Percentiles rank a stretch among this genome's conserved stretches.
These are phyloP conservation scores for Dendrocincla fuliginosa DNA, from an alignment of 2,797 vertebrate species.

Conservation along the genomic window DNA sequence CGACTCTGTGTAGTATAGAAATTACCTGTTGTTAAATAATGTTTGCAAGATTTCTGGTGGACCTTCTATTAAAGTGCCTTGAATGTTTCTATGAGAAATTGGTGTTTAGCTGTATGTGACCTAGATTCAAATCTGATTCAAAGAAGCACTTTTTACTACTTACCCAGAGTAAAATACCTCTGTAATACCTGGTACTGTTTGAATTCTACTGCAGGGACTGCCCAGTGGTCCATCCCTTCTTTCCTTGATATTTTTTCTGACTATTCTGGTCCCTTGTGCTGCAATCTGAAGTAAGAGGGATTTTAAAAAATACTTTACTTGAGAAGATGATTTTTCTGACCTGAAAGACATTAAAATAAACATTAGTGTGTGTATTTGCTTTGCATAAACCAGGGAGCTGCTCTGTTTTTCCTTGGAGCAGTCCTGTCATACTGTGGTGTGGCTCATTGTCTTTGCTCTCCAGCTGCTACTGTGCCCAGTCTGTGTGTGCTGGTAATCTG, in stretches of 20 bases:
- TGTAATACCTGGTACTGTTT: background rate
- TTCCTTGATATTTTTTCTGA: background rate
- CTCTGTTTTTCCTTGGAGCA: background rate
- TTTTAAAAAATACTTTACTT: background rate
- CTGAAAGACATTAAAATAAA: background rate
- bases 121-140: background rate
- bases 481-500: background rate
- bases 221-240: background rate
- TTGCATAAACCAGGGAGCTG: background rate
- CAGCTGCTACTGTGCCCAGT: background rate
- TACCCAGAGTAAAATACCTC: background rate
- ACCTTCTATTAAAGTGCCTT: background rate
- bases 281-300: background rate
- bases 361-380: background rate
- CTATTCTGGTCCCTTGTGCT: background rate
- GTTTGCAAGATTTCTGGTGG: background rate
- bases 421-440: background rate
- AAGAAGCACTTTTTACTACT: background rate
- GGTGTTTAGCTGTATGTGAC: background rate
- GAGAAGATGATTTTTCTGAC: background rate
- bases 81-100: background rate
- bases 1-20: background rate
- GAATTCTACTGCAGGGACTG: background rate
- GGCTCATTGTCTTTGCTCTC: accelerated
- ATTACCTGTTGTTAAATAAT: background rate